Evolutionary conservation across 2,888 invertebrate genomes (phyloP).

Genomic region (Seira ritae): DNA sequence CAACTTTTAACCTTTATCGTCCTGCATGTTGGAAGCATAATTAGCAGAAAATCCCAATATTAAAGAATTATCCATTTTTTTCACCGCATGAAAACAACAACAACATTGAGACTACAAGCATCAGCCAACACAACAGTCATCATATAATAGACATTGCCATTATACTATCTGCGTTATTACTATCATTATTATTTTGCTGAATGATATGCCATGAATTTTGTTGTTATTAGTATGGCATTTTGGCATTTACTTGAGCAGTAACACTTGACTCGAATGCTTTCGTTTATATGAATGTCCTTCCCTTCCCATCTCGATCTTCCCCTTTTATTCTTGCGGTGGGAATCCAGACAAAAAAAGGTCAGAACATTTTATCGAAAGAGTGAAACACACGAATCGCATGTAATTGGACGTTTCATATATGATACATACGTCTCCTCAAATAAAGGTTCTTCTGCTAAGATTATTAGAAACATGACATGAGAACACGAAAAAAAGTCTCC

Average conservation of each 20-base stretch:
- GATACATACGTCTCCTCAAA: background rate
- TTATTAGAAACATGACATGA: background rate
- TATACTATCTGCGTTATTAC: background rate
- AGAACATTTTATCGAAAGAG: slow-evolving; percentile 1
- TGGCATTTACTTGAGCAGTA: slow-evolving; percentile 16
- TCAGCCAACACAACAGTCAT: no score
- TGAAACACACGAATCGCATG: slow-evolving; percentile 10
- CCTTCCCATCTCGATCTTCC: background rate
- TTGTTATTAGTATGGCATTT: background rate
- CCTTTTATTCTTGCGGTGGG: background rate
- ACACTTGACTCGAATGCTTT: background rate
- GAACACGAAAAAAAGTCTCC: slow-evolving; percentile 6
- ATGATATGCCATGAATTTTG: background rate
- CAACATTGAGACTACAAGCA: no score
- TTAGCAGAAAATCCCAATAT: slow-evolving; percentile 33
- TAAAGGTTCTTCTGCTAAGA: background rate
- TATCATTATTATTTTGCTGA: background rate
- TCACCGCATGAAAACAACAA: slow-evolving; percentile 3
- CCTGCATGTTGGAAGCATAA: slow-evolving; percentile 29
- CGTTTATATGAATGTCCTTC: slow-evolving; percentile 1
- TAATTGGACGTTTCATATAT: slow-evolving; percentile 2
- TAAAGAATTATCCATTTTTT: slow-evolving; percentile 4
- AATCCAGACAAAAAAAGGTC: background rate
- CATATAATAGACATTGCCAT: no score
- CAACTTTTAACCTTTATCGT: background rate